Evolutionary conservation across 2,113 vertebrate genomes (phyloP).

Genomic region (Lamprologus sp.): DNA sequence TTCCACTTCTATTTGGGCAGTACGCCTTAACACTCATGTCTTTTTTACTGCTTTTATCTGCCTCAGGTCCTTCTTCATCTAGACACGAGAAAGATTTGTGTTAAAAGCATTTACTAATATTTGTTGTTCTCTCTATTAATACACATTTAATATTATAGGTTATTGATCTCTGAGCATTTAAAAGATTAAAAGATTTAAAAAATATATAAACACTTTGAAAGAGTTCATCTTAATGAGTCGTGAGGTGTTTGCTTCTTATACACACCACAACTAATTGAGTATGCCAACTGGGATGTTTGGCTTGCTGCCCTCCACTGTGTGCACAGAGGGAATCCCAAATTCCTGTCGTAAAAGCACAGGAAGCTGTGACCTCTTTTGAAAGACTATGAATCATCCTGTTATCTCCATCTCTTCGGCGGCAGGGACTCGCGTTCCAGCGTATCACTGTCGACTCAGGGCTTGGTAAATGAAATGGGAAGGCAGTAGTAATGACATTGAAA

Average conservation of each 20-base stretch:
- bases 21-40: background rate
- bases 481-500: constrained; percentile 15
- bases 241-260: constrained; percentile 23
- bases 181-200: background rate
- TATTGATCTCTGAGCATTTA: background rate
- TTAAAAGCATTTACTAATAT: background rate
- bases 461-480: constrained; percentile 43
- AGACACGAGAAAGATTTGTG: background rate
- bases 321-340: constrained; percentile 65
- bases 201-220: background rate
- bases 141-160: background rate
- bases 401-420: constrained; percentile 45
- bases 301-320: constrained; percentile 34
- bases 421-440: constrained; percentile 16
- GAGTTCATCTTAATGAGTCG: constrained; percentile 9
- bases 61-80: background rate
- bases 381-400: constrained; percentile 65
- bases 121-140: background rate
- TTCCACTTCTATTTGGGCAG: background rate
- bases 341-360: constrained; percentile 54
- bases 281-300: constrained; percentile 47
- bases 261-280: constrained; percentile 38
- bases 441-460: constrained; percentile 22
- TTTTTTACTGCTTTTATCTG: background rate
- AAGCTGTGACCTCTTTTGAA: constrained; percentile 62